These are phyloP conservation scores for Mesoligia furuncula DNA, from an alignment of 2,888 invertebrate species.

Conservation along the genomic window DNA sequence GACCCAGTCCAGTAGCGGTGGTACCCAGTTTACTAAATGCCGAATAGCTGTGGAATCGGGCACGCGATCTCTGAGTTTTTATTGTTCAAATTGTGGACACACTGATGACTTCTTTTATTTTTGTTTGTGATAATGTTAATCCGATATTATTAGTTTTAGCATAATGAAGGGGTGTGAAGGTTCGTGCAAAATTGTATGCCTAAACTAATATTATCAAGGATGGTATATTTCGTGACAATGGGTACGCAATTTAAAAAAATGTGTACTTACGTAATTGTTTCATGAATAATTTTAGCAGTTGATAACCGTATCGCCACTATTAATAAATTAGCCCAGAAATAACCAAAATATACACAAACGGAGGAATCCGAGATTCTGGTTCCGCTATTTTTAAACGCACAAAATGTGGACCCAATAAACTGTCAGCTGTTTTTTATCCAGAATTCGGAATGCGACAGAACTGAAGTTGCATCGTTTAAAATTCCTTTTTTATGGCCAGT, in stretches of 20 bases:
- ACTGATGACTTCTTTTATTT: no score
- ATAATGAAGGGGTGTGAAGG: no score
- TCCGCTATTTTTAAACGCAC: constrained; percentile 29
- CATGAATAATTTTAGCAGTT: background rate
- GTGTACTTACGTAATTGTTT: background rate
- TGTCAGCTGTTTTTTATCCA: constrained; percentile 52
- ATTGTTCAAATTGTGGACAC: no score
- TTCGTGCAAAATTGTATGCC: no score
- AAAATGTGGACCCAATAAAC: constrained; percentile 35
- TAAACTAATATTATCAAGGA: background rate
- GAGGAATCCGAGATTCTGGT: background rate
- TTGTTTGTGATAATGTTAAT: no score
- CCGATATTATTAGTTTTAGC: no score
- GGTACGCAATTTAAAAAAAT: no score
- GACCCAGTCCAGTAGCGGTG: no score
- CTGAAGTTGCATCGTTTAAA: constrained; percentile 41
- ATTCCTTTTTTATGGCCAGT: constrained; percentile 45
- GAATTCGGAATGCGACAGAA: constrained; percentile 38
- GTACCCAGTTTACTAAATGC: no score
- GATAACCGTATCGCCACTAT: background rate
- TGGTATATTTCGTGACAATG: background rate
- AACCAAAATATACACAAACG: constrained; percentile 8
- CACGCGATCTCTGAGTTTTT: no score
- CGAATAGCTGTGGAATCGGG: no score
- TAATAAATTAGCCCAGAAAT: background rate